A percentile compares a stretch with the other conserved stretches of the same genome.
Conservation (phyloP, 2,888 invertebrate genomes). For the Blera fallax region DNA sequence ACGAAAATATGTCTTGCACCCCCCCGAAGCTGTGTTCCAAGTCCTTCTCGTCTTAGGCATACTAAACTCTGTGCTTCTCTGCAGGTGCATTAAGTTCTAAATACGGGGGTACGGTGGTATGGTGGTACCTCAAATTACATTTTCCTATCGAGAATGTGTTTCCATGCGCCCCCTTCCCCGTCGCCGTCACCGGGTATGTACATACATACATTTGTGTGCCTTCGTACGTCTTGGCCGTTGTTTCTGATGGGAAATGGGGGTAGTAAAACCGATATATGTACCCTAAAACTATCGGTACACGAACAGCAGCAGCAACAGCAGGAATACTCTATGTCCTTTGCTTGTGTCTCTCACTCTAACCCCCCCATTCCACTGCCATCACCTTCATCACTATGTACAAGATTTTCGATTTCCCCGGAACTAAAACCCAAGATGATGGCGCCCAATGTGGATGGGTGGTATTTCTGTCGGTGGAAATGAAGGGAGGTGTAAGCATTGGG, state of each 20-base stretch:
- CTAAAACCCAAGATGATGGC: conserved; percentile 66
- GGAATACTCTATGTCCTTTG: conserved; percentile 63
- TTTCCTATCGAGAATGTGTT: conserved; percentile 66
- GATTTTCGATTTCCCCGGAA: conserved; percentile 72
- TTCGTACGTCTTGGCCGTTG: conserved; percentile 66
- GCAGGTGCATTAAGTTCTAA: conserved; percentile 72
- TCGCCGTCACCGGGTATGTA: background rate
- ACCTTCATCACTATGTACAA: conserved; percentile 65
- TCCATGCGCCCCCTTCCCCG: conserved; percentile 36
- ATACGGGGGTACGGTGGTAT: conserved; percentile 15
- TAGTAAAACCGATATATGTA: conserved; percentile 71
- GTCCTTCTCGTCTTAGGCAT: conserved; percentile 42
- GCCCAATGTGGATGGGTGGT: conserved; percentile 58
- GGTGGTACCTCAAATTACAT: conserved; percentile 67
- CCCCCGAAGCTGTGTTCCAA: conserved; percentile 2
- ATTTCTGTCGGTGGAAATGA: background rate
- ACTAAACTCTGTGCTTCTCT: conserved; percentile 61
- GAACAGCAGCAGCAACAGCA: conserved; percentile 57
- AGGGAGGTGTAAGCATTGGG: conserved; percentile 10
- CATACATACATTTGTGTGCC: conserved; percentile 28
- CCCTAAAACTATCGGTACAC: conserved; percentile 72
- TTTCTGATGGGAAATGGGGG: conserved; percentile 56
- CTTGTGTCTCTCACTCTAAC: conserved; percentile 35
- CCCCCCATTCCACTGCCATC: conserved; percentile 18
- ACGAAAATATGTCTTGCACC: conserved; percentile 70